A percentile compares a stretch with the other conserved stretches of the same genome.
Conservation (phyloP, 2,888 invertebrate species). For the Notodonta dromedarius region DNA sequence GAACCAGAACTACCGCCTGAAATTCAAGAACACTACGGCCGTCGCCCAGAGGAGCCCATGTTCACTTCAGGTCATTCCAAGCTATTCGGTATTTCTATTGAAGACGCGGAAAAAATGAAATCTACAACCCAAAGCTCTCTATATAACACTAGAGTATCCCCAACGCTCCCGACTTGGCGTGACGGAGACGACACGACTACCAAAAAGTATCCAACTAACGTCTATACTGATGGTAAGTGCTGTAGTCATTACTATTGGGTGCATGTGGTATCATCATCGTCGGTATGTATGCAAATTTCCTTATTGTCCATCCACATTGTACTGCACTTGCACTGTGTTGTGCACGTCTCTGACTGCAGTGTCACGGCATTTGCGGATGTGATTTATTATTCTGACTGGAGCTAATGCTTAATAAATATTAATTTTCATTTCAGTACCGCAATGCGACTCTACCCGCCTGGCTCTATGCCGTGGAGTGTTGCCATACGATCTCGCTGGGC, state of each 20-base stretch:
- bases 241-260: slow-evolving; percentile 18
- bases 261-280: slow-evolving; percentile 41
- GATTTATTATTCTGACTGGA: too few relatives aligned
- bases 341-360: not conserved
- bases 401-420: not conserved
- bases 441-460: slow-evolving; percentile 81
- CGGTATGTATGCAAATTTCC: not conserved
- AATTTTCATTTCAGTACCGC: slow-evolving; percentile 61
- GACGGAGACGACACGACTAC: slow-evolving; percentile 71
- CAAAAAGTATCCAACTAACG: slow-evolving; percentile 71
- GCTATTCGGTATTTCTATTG: slow-evolving; percentile 85
- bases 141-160: slow-evolving; percentile 84
- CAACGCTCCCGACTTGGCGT: slow-evolving; percentile 85
- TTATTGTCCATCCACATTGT: not conserved
- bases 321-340: not conserved
- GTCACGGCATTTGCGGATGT: too few relatives aligned
- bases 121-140: slow-evolving; percentile 78
- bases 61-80: slow-evolving; percentile 86
- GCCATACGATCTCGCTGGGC: slow-evolving; percentile 87
- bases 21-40: slow-evolving; percentile 52
- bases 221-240: slow-evolving; percentile 72
- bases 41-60: slow-evolving; percentile 41
- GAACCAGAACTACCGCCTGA: slow-evolving; percentile 48
- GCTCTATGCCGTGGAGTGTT: slow-evolving; percentile 85
- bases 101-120: slow-evolving; percentile 82